Conservation (phyloP, 2,888 invertebrate genomes). For the Sminthurides aquaticus region DNA sequence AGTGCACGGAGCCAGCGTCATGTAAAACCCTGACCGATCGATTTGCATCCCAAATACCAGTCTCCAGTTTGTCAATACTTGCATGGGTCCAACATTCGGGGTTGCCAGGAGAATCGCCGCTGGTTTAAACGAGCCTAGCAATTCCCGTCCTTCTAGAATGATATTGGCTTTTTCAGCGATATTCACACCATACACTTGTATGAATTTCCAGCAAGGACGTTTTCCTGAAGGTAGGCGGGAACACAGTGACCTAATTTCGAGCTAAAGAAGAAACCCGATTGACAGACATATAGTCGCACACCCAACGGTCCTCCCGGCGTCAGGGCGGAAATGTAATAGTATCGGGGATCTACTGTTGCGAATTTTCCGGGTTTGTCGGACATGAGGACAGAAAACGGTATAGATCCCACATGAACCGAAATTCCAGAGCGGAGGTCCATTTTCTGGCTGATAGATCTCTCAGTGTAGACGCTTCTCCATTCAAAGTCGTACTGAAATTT, state of each 20-base stretch:
- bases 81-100: slow-evolving; percentile 10
- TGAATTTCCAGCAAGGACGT: slow-evolving; percentile 30
- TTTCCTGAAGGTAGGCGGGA: slow-evolving; percentile 33
- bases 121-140: slow-evolving; percentile 16
- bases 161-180: slow-evolving; percentile 26
- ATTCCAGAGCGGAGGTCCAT: slow-evolving; percentile 37
- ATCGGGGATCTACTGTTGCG: slow-evolving; percentile 30
- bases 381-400: slow-evolving; percentile 34
- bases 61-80: slow-evolving; percentile 14
- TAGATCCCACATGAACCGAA: slow-evolving; percentile 29
- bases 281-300: slow-evolving; percentile 34
- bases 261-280: slow-evolving; percentile 40
- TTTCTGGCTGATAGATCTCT: slow-evolving; percentile 27
- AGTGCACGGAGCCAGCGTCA: slow-evolving; percentile 28
- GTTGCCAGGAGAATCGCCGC: slow-evolving; percentile 1
- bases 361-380: slow-evolving; percentile 31
- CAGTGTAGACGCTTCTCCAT: slow-evolving; percentile 26
- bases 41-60: slow-evolving; percentile 27
- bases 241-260: slow-evolving; percentile 31
- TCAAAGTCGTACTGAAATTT: slow-evolving; percentile 10
- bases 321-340: slow-evolving; percentile 29
- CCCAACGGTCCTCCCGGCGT: slow-evolving; percentile 9
- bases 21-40: slow-evolving; percentile 14
- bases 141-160: slow-evolving; percentile 11
- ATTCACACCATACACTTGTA: slow-evolving; percentile 34